These are phyloP conservation scores for Calephelis virginiensis DNA, from an alignment of 1,140 invertebrate species.

Conservation along the genomic window DNA sequence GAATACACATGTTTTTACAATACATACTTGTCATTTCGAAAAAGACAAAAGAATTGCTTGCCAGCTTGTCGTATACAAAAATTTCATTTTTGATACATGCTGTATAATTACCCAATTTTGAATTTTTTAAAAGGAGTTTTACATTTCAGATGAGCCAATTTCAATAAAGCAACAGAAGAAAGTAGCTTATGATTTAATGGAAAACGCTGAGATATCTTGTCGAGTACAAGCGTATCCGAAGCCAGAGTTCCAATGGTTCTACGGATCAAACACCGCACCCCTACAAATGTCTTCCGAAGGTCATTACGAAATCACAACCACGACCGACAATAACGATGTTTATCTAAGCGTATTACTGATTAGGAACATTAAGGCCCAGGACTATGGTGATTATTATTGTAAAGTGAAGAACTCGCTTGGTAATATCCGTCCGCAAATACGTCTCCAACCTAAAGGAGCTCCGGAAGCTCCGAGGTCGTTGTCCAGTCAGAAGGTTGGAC, in stretches of 20 bases:
- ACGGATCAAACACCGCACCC: constrained; percentile 84
- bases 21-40: neutral
- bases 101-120: no score
- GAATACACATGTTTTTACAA: neutral
- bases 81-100: no score
- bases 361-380: constrained; percentile 85
- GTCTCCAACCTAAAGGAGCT: constrained; percentile 89
- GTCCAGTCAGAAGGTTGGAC: constrained; percentile 83
- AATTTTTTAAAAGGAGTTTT: constrained; percentile 7
- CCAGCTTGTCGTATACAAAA: no score
- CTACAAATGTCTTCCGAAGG: constrained; percentile 88
- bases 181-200: constrained; percentile 91
- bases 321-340: constrained; percentile 89
- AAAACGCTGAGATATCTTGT: constrained; percentile 91
- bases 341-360: constrained; percentile 90
- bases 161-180: constrained; percentile 91
- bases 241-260: constrained; percentile 95
- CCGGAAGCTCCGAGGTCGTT: constrained; percentile 89
- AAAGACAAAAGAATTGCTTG: no score
- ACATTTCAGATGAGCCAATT: constrained; percentile 88
- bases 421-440: constrained; percentile 86
- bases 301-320: constrained; percentile 91
- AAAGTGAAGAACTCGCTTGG: constrained; percentile 89
- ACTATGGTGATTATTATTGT: constrained; percentile 95
- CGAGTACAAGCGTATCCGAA: constrained; percentile 94